Percentiles rank a stretch among this genome's conserved stretches.
Evolutionary conservation across 2,888 invertebrate species (phyloP).

Genomic region (Netelia virgata): DNA sequence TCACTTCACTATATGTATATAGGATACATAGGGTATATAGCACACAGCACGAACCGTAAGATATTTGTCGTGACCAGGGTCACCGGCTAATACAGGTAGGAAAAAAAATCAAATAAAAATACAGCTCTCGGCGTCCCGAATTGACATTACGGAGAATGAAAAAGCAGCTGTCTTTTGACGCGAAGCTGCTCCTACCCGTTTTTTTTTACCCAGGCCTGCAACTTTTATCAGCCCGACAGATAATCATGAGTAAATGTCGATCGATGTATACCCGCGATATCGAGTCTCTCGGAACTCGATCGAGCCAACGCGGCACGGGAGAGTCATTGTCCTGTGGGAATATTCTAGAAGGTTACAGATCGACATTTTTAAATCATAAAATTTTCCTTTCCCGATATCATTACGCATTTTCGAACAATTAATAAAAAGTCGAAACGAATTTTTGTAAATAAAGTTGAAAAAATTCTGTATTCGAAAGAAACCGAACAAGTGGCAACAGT

Average conservation of each 20-base stretch:
- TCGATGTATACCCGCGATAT: constrained; percentile 38
- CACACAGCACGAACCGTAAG: background rate
- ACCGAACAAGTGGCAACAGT: background rate
- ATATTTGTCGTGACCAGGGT: constrained; percentile 21
- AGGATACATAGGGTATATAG: too few species aligned
- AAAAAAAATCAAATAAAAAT: constrained; percentile 28
- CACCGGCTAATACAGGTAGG: constrained; percentile 24
- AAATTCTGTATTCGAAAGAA: too few species aligned
- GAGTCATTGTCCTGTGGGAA: constrained; percentile 63
- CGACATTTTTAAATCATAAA: background rate
- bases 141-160: background rate
- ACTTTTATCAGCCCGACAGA: constrained; percentile 22
- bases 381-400: background rate
- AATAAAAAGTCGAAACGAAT: too few species aligned
- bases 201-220: background rate
- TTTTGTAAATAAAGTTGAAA: too few species aligned
- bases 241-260: constrained; percentile 58
- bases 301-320: constrained; percentile 26
- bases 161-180: background rate
- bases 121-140: background rate
- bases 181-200: background rate
- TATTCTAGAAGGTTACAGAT: constrained; percentile 37
- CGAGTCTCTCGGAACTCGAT: constrained; percentile 35
- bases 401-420: too few species aligned
- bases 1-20: background rate